A percentile compares a stretch with the other conserved stretches of the same genome.
These are phyloP conservation scores for Chloroceryle inda DNA, from an alignment of 2,797 vertebrate species.

Conservation along the genomic window DNA sequence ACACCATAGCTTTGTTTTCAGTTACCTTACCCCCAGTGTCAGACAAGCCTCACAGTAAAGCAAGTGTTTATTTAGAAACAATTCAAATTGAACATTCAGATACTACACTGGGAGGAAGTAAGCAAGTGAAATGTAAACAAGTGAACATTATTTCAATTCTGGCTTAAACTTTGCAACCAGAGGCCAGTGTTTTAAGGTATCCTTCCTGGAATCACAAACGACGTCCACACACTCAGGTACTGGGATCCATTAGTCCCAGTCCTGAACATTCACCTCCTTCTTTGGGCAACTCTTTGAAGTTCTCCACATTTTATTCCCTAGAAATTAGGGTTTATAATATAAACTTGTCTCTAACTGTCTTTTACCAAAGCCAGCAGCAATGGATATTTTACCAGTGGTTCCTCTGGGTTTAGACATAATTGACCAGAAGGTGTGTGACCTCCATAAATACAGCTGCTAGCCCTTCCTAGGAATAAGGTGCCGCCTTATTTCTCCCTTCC, in stretches of 20 bases:
- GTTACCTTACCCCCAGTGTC: neutral
- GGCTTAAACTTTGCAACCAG: neutral
- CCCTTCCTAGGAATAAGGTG: neutral
- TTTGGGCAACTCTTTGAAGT: conserved; percentile 13
- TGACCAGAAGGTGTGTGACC: conserved; percentile 37
- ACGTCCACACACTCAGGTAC: accelerated
- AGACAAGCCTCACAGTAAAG: neutral
- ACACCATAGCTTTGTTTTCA: neutral
- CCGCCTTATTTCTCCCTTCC: neutral
- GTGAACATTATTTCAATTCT: neutral
- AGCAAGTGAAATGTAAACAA: neutral
- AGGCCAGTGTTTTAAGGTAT: neutral
- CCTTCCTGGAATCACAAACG: neutral
- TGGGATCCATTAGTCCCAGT: neutral
- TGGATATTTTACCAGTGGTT: conserved; percentile 49
- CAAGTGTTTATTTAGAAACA: neutral
- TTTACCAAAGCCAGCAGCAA: conserved; percentile 46
- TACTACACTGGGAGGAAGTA: neutral
- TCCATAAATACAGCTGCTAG: neutral
- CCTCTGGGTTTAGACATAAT: conserved; percentile 42
- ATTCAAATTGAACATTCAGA: neutral
- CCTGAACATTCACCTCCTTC: neutral
- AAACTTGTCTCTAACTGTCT: conserved; percentile 13
- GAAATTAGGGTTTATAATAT: conserved; percentile 29
- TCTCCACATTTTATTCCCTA: neutral